These are phyloP conservation scores for Todiramphus saurophagus DNA, from an alignment of 2,113 vertebrate genomes.

Conservation along the genomic window DNA sequence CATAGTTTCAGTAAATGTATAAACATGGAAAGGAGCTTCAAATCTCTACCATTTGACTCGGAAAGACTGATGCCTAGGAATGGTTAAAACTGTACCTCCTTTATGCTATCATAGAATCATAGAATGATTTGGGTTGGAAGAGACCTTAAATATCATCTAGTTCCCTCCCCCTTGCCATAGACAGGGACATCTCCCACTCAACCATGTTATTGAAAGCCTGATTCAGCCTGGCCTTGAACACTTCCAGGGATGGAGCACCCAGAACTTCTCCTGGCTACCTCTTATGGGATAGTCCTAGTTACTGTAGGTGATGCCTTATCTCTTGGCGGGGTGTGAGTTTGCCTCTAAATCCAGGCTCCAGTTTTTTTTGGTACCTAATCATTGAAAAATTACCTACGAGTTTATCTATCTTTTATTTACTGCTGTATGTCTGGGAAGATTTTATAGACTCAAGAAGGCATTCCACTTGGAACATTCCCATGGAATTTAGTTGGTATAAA, in stretches of 20 bases:
- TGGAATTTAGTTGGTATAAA: background rate
- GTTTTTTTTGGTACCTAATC: background rate
- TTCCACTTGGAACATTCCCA: background rate
- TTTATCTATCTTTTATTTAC: background rate
- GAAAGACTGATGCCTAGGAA: background rate
- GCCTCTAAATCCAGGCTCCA: background rate
- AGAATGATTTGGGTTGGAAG: background rate
- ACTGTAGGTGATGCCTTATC: background rate
- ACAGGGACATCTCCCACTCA: background rate
- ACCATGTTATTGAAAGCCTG: background rate
- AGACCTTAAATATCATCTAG: background rate
- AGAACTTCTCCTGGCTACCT: background rate
- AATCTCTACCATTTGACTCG: background rate
- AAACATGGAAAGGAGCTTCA: background rate
- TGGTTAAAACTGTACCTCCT: background rate
- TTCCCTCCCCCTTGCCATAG: accelerated
- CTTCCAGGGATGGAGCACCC: background rate
- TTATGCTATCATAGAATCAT: background rate
- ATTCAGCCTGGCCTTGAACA: background rate
- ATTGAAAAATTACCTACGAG: background rate
- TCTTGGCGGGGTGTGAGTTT: background rate
- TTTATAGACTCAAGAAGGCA: background rate
- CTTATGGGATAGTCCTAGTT: background rate
- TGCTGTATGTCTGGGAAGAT: background rate
- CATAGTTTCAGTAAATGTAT: background rate